Evolutionary conservation across 2,888 invertebrate species (phyloP), one percentile per base, ranked within the genome.

Genomic region (Eurytoma californica): DNA sequence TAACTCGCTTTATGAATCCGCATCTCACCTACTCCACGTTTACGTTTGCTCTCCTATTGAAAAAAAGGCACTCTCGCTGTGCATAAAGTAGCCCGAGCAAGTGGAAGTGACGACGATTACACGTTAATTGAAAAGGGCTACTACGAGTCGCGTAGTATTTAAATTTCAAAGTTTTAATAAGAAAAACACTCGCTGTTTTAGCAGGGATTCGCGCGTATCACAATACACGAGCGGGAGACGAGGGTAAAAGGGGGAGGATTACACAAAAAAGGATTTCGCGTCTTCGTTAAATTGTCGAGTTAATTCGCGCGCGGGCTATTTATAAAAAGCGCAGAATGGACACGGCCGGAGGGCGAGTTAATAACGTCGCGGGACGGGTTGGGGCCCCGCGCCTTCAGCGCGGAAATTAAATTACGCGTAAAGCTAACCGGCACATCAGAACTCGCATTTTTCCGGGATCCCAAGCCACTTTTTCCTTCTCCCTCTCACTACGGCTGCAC

Each of bases 331-430:
- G 53, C 65, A 66, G 60, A 70, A 79, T 70, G 70, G 47, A 51
- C 20, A 57, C 30, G 47, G 39, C 18, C 18, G 2, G 51, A 60
- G 63, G 18, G 18, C 66, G 18, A 70, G 18, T 75, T 75, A 70
- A 76, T 76, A 72, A 55, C 53, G 53, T 47, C 28, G 49, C 12
- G 60, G 7, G 51, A 39, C 4, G 47, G 28, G 5, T 12, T 0
- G 16, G 24, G 16, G 47, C 51, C 24, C 24, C 51, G 53, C 3
- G 47, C 39, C 55, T 5, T 49, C 18, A 60, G 53, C 14, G 61
- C 66, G 65, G 60, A 75, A 79, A 79, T 79, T 79, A 73, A 79
- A 79, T 75, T 75, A 79, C 75, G 75, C 69, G 72, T 61, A 65
- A 79, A 75, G 79, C 66, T 70, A 74, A 79, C 70, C 67, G 60